Conservation (phyloP, 2,113 vertebrate species). For the Aptenodytes patagonicus region DNA sequence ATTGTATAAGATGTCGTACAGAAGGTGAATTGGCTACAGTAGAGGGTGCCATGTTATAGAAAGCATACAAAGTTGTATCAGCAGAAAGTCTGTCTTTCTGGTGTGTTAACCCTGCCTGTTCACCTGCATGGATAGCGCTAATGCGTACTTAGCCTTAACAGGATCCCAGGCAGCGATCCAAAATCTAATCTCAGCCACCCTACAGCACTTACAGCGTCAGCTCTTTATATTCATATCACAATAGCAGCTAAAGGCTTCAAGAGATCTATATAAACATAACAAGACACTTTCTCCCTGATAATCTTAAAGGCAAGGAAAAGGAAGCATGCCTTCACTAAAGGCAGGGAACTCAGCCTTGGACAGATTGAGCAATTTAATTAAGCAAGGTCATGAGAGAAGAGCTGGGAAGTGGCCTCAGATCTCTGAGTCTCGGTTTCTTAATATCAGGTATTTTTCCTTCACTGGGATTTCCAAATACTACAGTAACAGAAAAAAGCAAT, state of each 20-base stretch:
- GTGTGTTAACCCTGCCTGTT: neutral
- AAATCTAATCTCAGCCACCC: neutral
- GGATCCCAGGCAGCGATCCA: neutral
- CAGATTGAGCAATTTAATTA: neutral
- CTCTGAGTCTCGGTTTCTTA: neutral
- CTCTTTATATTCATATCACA: neutral
- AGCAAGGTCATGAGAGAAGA: neutral
- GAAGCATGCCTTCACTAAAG: neutral
- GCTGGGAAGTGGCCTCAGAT: neutral
- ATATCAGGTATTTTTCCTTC: neutral
- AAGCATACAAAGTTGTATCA: neutral
- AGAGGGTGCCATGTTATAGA: neutral
- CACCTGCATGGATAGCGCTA: neutral
- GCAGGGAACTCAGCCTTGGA: neutral
- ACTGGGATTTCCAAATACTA: neutral
- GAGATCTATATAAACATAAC: neutral
- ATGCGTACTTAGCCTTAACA: neutral
- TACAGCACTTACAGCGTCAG: neutral
- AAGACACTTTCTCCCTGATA: neutral
- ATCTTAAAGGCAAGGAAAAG: neutral
- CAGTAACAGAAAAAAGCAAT: rapidly evolving
- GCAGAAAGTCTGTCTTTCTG: neutral
- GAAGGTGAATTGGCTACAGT: conserved; percentile 29
- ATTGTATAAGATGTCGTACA: neutral
- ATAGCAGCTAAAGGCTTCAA: neutral